Conservation (phyloP, 2,797 vertebrate species). For the Eutrigla gurnardus region DNA sequence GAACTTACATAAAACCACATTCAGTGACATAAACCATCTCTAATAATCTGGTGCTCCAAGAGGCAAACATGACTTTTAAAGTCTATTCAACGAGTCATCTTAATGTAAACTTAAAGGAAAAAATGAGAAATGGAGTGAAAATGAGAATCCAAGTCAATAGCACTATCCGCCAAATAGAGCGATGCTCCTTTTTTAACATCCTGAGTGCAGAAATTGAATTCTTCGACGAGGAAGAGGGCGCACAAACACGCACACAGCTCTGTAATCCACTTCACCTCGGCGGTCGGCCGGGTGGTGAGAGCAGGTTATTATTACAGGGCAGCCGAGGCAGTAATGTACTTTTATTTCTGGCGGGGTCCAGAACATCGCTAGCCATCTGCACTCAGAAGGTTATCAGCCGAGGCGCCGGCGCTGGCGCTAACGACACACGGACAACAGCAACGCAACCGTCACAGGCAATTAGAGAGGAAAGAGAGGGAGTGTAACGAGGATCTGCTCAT, state of each 20-base stretch:
- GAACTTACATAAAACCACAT: neutral
- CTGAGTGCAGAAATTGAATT: conserved; percentile 22
- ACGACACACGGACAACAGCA: conserved; percentile 57
- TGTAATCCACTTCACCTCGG: conserved; percentile 37
- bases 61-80: neutral
- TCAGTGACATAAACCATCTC: neutral
- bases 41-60: neutral
- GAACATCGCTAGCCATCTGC: conserved; percentile 57
- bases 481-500: conserved; percentile 32
- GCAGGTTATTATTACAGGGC: conserved; percentile 50
- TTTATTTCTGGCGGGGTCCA: conserved; percentile 64
- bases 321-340: conserved; percentile 60
- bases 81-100: neutral
- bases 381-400: conserved; percentile 53
- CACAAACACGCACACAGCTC: neutral
- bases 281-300: conserved; percentile 54
- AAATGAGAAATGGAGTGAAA: conserved; percentile 9
- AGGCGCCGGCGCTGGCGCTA: conserved; percentile 49
- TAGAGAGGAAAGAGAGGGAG: conserved; percentile 35
- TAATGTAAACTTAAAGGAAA: conserved; percentile 15
- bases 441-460: conserved; percentile 53
- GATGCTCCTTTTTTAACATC: conserved; percentile 18
- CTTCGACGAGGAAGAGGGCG: neutral
- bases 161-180: conserved; percentile 10
- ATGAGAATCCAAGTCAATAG: conserved; percentile 11